phyloP scores from a whole-genome alignment of 35 echinoderm and acorn worm species.

The Patiria miniata region DNA sequence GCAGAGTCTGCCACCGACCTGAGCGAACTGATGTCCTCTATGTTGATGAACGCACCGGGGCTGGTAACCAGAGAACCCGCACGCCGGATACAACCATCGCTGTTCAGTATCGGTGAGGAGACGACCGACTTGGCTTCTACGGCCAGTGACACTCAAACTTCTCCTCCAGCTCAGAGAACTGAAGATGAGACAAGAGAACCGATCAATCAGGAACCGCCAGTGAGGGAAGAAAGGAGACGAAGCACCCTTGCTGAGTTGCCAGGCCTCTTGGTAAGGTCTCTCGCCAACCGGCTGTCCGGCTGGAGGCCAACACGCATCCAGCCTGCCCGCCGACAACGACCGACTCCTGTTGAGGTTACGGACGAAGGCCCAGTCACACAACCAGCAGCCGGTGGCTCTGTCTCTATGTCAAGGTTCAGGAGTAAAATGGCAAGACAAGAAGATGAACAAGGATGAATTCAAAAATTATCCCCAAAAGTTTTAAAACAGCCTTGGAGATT shows the following conservation, averaged over 20 bases:
- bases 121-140: neutral
- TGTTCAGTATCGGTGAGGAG: neutral
- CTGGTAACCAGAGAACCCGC: neutral
- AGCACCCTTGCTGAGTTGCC: constrained; percentile 31
- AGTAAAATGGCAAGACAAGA: neutral
- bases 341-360: neutral
- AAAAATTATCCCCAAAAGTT: too few relatives aligned
- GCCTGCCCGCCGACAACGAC: too few relatives aligned
- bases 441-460: neutral
- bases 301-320: constrained; percentile 19
- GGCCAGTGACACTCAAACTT: neutral
- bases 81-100: neutral
- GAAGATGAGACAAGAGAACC: neutral
- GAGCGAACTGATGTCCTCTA: constrained; percentile 9
- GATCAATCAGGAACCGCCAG: neutral
- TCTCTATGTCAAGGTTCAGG: constrained; percentile 20
- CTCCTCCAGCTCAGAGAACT: neutral
- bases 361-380: too few relatives aligned
- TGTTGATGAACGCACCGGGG: constrained; percentile 12
- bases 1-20: constrained; percentile 36
- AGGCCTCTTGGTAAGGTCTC: neutral
- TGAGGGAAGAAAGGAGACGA: neutral
- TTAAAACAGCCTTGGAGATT: too few relatives aligned
- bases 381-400: neutral
- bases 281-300: neutral